These are phyloP conservation scores for Drosophila nikananu DNA, from an alignment of 1,140 invertebrate genomes.

Conservation along the genomic window DNA sequence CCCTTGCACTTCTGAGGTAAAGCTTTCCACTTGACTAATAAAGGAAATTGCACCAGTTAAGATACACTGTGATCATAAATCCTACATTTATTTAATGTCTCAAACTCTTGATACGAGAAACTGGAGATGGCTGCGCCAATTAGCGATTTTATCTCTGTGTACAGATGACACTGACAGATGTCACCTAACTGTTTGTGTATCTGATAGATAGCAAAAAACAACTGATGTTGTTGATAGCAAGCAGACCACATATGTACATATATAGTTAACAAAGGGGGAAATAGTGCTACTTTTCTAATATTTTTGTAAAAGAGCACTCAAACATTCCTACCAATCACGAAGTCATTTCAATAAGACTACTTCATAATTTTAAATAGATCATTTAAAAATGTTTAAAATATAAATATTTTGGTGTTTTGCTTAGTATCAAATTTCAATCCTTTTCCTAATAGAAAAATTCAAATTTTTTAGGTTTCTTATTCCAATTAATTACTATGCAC, in stretches of 20 bases:
- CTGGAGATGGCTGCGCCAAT: neutral
- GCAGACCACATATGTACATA: too few species aligned
- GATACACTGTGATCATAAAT: conserved; percentile 25
- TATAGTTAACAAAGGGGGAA: neutral
- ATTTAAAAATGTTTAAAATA: too few species aligned
- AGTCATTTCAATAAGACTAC: neutral
- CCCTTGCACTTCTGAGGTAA: conserved; percentile 25
- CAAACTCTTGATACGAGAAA: neutral
- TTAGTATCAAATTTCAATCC: too few species aligned
- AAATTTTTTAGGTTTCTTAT: too few species aligned
- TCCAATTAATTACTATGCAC: too few species aligned
- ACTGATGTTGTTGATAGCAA: neutral
- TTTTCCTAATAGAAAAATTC: too few species aligned
- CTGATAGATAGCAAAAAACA: conserved; percentile 13
- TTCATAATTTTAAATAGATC: too few species aligned
- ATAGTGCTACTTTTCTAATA: neutral
- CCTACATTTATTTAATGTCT: conserved; percentile 31
- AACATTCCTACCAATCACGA: neutral
- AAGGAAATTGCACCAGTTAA: conserved; percentile 7
- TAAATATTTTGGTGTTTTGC: too few species aligned
- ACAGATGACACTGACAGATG: conserved; percentile 15
- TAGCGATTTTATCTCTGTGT: conserved; percentile 25
- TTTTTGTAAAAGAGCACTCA: neutral
- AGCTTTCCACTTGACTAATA: conserved; percentile 15
- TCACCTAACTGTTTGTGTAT: conserved; percentile 6